Evolutionary conservation across 2,113 vertebrate genomes (phyloP), one percentile per base, ranked within the genome.

Genomic region (Engraulis encrasicolus): DNA sequence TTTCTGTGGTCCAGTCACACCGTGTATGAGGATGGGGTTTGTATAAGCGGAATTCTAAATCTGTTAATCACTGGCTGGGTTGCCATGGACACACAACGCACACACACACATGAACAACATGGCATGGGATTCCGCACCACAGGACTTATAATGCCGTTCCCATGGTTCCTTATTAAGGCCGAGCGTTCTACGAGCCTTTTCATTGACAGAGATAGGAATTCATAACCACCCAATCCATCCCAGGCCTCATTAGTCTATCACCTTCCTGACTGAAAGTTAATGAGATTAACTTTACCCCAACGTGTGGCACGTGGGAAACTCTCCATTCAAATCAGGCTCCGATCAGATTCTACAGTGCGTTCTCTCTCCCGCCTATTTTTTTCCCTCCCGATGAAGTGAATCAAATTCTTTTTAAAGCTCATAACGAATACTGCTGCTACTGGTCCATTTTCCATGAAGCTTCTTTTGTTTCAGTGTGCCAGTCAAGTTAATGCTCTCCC

Each of bases 331-430:
- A 84, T 86, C 81, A 85, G 79, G 81, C 50, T 23, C 40, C 1
- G 74, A 87, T 83, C 83, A 79, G 61, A 83, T 85, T 86, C 86
- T 85, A 85, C 52, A 71, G 14, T n/a, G n/a, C n/a, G n/a, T n/a
- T n/a, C n/a, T n/a, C 40, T 80, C 58, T 23, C 20, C 6, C 58
- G 23, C n/a, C 40, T 78, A 84, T 84, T 50, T 81, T 58, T 58
- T 6, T n/a, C n/a, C n/a, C n/a, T n/a, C n/a, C n/a, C 54, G 23
- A 23, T 6, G 6, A 58, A n/a, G 54, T 58, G 12, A 66, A 66
- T 27, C 9, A 66, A 66, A 66, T 23, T 66, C 58, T 66, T 27
- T 66, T 27, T 27, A 66, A 66, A 23, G 58, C 58, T 1, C n/a
- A n/a, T n/a, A n/a, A n/a, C n/a, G n/a, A n/a, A n/a, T n/a, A n/a